Base-by-base conservation (phyloP, 2,888 invertebrate species). In the Xestia rhomboidea region DNA sequence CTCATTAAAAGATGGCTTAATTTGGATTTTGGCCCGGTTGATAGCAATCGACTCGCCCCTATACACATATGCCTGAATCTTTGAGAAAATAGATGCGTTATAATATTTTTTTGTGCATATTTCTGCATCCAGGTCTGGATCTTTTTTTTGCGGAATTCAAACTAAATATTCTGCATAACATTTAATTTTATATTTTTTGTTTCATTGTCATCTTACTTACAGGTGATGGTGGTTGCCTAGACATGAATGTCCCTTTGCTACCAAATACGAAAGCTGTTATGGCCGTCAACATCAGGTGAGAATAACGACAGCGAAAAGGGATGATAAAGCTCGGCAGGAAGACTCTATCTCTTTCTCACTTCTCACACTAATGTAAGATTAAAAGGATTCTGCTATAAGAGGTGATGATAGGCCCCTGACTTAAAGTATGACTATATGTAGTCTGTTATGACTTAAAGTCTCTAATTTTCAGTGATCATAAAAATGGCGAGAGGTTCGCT, bases 151-250 rank as follows among this genome's bases (percentile, higher is more conserved):
- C n/a, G n/a, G n/a, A n/a, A n/a, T n/a, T n/a, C n/a, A n/a, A n/a
- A n/a, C n/a, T n/a, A n/a, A n/a, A n/a, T n/a, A n/a, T n/a, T n/a
- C n/a, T n/a, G n/a, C n/a, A n/a, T n/a, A n/a, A n/a, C n/a, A n/a
- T n/a, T n/a, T n/a, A n/a, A n/a, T n/a, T n/a, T n/a, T n/a, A n/a
- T n/a, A n/a, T n/a, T n/a, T 38, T 24, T 13, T 38, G 24, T 63
- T n/a, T 63, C 15, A 41, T 41, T 41, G 15, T 18, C n/a, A 84
- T 70, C 15, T 75, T 21, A 34, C 41, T 75, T 18, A 13, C 92
- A 97, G 97, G 96, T 8, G 96, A 97, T 66, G 97, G 97, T 2
- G 97, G 97, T 2, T 97, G 97, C 76, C 81, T 97, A 7, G 97
- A 97, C 57, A 91, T 97, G 8, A 83, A 92, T 0, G 95, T 95